phyloP scores from a whole-genome alignment of 2,797 vertebrate species.

The Acrossocheilus wenchowensis region DNA sequence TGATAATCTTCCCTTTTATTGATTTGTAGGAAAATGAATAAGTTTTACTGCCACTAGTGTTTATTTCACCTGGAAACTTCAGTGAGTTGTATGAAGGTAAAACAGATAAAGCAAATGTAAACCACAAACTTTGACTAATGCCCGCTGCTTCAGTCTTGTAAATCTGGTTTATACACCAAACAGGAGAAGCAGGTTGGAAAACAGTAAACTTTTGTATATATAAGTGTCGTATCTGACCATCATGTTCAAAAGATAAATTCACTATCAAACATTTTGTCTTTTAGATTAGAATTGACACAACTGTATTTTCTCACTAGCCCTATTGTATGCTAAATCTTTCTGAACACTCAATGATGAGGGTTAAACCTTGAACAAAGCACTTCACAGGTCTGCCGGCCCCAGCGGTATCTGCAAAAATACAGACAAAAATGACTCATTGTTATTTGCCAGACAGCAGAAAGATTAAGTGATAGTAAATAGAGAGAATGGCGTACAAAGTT shows the following conservation, averaged over 20 bases:
- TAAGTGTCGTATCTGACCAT: background rate
- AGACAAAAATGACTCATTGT: constrained; percentile 57
- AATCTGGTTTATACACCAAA: constrained; percentile 31
- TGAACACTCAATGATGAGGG: constrained; percentile 16
- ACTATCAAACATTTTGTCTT: background rate
- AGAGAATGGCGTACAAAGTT: constrained; percentile 35
- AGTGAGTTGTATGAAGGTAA: background rate
- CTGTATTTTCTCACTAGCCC: constrained; percentile 8
- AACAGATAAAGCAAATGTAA: background rate
- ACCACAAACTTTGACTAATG: constrained; percentile 10
- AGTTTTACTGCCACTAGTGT: background rate
- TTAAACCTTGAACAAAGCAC: constrained; percentile 25
- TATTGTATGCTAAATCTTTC: constrained; percentile 17
- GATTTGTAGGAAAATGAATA: background rate
- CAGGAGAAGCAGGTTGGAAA: constrained; percentile 29
- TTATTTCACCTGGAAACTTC: too few species aligned
- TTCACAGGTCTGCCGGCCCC: background rate
- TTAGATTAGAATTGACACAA: constrained; percentile 4
- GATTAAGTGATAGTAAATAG: constrained; percentile 57
- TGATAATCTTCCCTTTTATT: background rate
- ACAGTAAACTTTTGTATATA: constrained; percentile 3
- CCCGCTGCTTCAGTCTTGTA: background rate
- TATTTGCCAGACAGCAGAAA: constrained; percentile 69
- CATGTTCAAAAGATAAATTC: constrained; percentile 1
- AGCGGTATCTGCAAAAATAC: constrained; percentile 22